A percentile compares a stretch with the other conserved stretches of the same genome.
Evolutionary conservation across 92 coral and sea anemone species (phyloP).

Genomic region (Porites evermanni): DNA sequence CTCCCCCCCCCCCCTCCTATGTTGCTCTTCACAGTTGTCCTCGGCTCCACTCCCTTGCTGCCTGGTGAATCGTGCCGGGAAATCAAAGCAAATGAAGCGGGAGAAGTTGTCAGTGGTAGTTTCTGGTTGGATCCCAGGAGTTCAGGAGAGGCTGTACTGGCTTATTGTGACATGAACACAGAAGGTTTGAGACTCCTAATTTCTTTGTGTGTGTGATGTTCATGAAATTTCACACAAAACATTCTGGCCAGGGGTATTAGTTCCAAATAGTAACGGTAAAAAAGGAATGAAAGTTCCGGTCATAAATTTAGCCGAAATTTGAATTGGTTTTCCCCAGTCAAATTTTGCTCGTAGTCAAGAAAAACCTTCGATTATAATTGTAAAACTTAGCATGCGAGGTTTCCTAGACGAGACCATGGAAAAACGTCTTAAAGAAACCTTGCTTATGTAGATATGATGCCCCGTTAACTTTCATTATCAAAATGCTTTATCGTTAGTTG

Average conservation of each 20-base stretch:
- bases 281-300: too few relatives aligned
- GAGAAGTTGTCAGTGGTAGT: background rate
- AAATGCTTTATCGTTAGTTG: background rate
- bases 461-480: background rate
- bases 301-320: too few relatives aligned
- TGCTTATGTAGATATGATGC: too few relatives aligned
- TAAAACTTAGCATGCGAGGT: background rate
- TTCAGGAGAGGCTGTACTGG: constrained; percentile 2
- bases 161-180: constrained; percentile 30
- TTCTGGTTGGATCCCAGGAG: constrained; percentile 7
- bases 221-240: too few relatives aligned
- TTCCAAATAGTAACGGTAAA: too few relatives aligned
- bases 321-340: too few relatives aligned
- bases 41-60: constrained; percentile 15
- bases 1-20: too few relatives aligned
- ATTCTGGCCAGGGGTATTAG: too few relatives aligned
- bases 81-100: constrained; percentile 9
- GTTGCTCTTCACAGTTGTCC: background rate
- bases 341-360: too few relatives aligned
- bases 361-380: too few relatives aligned
- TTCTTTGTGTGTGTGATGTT: too few relatives aligned
- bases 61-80: constrained; percentile 17
- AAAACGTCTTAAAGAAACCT: background rate
- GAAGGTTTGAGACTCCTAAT: background rate
- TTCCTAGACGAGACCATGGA: too few relatives aligned